Evolutionary conservation across 2,888 invertebrate species (phyloP).

Genomic region (Hofmannophila pseudospretella): DNA sequence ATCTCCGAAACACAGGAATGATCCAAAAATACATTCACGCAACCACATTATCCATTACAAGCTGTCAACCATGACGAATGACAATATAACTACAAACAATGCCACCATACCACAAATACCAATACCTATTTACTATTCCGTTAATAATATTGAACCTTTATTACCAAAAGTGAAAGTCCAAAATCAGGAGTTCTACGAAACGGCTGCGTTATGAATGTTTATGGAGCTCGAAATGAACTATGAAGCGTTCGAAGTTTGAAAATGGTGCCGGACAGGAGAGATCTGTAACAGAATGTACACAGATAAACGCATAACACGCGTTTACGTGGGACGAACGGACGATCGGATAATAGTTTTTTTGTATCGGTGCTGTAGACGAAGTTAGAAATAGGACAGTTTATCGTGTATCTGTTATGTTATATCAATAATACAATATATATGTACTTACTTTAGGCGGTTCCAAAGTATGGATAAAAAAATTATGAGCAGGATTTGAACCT

Average conservation of each 20-base stretch:
- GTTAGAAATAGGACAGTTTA: conserved; percentile 7
- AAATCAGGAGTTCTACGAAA: neutral
- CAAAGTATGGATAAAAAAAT: too few species aligned
- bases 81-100: conserved; percentile 56
- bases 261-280: conserved; percentile 37
- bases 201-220: neutral
- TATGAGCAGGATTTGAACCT: too few species aligned
- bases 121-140: conserved; percentile 8
- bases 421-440: too few species aligned
- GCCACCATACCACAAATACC: conserved; percentile 23
- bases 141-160: conserved; percentile 10
- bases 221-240: conserved; percentile 29
- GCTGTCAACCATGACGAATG: conserved; percentile 61
- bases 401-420: too few species aligned
- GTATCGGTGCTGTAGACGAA: conserved; percentile 24
- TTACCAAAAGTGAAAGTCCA: conserved; percentile 3
- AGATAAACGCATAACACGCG: conserved; percentile 54
- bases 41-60: conserved; percentile 58
- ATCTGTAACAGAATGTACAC: conserved; percentile 51
- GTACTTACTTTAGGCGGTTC: too few species aligned
- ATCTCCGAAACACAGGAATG: conserved; percentile 1
- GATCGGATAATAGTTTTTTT: conserved; percentile 47
- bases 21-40: conserved; percentile 31
- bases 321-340: conserved; percentile 53
- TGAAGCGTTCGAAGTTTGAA: conserved; percentile 48